Conservation (phyloP, 2,797 vertebrate species). For the Neopelma chrysocephalum region DNA sequence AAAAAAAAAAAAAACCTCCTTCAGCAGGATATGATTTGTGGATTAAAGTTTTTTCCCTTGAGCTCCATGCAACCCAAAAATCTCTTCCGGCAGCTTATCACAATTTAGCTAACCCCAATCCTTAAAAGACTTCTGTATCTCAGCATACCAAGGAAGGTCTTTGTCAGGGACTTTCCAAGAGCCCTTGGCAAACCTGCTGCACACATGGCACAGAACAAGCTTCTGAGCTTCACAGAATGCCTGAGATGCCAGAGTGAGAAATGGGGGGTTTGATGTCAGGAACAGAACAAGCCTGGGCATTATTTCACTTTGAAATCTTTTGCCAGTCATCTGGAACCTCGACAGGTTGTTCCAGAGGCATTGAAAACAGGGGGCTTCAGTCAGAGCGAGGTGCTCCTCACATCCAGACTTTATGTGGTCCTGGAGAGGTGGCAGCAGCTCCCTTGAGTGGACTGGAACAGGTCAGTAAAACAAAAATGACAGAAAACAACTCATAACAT, state of each 20-base stretch:
- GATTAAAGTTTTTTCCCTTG: conserved; percentile 45
- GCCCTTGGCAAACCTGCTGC: background rate
- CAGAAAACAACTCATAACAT: background rate
- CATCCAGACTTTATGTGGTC: background rate
- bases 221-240: background rate
- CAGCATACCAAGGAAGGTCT: conserved; percentile 12
- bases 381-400: background rate
- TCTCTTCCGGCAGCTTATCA: conserved; percentile 44
- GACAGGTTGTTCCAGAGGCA: background rate
- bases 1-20: conserved; percentile 12
- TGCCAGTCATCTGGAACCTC: background rate
- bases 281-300: conserved; percentile 42
- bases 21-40: conserved; percentile 12
- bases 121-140: conserved; percentile 31
- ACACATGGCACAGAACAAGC: background rate
- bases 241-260: background rate
- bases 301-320: background rate
- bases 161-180: conserved; percentile 50
- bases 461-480: background rate
- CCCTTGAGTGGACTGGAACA: background rate
- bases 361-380: background rate
- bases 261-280: background rate
- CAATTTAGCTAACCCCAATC: conserved; percentile 8
- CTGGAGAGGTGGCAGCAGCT: background rate
- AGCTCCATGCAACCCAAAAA: conserved; percentile 30